Evolutionary conservation across 1,140 invertebrate species (phyloP).

Genomic region (Uloborus diversus): DNA sequence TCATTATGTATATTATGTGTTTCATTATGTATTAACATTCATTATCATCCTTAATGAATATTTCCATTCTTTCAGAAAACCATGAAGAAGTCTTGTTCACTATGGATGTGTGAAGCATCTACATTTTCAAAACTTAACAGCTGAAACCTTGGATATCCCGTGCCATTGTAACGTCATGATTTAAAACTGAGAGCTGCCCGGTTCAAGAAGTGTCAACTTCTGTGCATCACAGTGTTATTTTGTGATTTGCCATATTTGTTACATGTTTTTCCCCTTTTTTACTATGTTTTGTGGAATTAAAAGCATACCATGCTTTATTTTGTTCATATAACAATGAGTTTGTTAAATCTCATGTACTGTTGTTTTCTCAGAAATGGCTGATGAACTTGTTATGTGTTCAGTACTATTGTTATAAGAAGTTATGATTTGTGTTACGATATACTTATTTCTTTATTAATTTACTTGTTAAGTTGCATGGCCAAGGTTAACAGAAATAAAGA

Average conservation of each 20-base stretch:
- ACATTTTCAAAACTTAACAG: slow-evolving; percentile 19
- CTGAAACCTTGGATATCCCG: slow-evolving; percentile 42
- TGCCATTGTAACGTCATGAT: slow-evolving; percentile 35
- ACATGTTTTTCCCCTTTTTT: slow-evolving; percentile 15
- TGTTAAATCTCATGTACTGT: neutral
- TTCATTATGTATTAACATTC: too few species aligned
- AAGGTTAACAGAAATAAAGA: slow-evolving; percentile 43
- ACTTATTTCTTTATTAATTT: slow-evolving; percentile 34
- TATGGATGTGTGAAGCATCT: slow-evolving; percentile 41
- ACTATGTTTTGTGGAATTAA: too few species aligned
- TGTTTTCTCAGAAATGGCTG: neutral
- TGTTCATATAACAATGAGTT: too few species aligned
- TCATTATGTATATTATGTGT: too few species aligned
- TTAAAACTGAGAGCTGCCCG: slow-evolving; percentile 13
- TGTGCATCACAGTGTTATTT: slow-evolving; percentile 9
- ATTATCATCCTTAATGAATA: neutral
- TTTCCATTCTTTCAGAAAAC: slow-evolving; percentile 15
- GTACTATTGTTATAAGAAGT: slow-evolving; percentile 9
- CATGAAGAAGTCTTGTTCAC: slow-evolving; percentile 41
- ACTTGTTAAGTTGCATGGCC: slow-evolving; percentile 46
- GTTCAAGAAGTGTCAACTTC: neutral
- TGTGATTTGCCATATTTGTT: slow-evolving; percentile 51
- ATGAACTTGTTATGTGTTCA: neutral
- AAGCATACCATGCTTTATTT: too few species aligned
- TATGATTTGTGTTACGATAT: slow-evolving; percentile 32